phyloP scores from a whole-genome alignment of 1,140 invertebrate species.

The Bombus huntii region DNA sequence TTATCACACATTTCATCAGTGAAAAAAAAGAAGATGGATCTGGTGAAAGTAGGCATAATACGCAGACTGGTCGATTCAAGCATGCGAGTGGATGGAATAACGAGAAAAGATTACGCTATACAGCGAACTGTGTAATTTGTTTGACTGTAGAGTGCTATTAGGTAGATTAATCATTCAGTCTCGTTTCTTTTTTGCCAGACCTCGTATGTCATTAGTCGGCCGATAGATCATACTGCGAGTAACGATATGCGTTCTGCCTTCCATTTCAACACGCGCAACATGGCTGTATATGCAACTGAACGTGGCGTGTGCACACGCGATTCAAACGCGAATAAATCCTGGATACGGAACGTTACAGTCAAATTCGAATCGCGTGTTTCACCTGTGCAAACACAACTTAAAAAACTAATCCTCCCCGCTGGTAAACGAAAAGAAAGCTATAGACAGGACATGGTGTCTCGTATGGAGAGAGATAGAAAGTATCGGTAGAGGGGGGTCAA shows the following conservation, averaged over 20 bases:
- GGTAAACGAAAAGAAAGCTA: not conserved
- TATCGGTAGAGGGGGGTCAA: conserved; percentile 3
- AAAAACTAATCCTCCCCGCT: not conserved
- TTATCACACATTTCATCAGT: not conserved
- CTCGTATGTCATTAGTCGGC: conserved; percentile 35
- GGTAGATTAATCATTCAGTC: conserved; percentile 41
- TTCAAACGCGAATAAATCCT: not conserved
- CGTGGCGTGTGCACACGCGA: not conserved
- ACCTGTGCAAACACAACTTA: not conserved
- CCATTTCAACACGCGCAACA: conserved; percentile 19
- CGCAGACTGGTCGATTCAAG: not conserved
- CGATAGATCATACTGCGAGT: conserved; percentile 33
- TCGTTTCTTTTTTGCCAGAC: conserved; percentile 12
- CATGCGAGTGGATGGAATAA: not conserved
- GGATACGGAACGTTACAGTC: not conserved
- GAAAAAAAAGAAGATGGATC: no score
- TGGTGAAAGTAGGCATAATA: not conserved
- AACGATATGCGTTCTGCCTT: conserved; percentile 35
- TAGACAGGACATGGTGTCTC: conserved; percentile 3
- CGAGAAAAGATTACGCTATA: conserved; percentile 32
- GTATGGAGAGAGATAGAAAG: not conserved
- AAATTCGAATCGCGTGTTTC: conserved; percentile 19
- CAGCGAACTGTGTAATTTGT: conserved; percentile 35
- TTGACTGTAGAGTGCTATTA: conserved; percentile 24
- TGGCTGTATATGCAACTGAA: not conserved